Percentiles rank a stretch among this genome's conserved stretches.
Evolutionary conservation across 2,888 invertebrate genomes (phyloP).

Genomic region (Torymus aiolomorphi): DNA sequence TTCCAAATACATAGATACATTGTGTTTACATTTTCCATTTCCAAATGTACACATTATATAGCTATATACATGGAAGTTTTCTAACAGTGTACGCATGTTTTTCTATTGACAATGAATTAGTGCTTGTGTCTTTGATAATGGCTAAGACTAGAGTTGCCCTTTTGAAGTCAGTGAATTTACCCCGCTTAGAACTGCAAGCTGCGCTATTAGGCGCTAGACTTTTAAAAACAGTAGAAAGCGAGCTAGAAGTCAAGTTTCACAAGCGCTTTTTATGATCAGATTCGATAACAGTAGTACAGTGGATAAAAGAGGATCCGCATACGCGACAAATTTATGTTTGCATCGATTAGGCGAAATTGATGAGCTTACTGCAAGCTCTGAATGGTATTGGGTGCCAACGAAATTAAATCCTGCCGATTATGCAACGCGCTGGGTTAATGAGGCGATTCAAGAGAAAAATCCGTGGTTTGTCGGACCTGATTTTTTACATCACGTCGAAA

Average conservation of each 20-base stretch:
- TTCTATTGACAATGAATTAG: too few species aligned
- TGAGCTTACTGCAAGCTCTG: not conserved
- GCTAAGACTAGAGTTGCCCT: constrained; percentile 10
- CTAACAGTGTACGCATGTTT: too few species aligned
- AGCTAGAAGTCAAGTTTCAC: not conserved
- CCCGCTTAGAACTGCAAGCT: constrained; percentile 7
- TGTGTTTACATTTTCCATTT: not conserved
- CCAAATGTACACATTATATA: too few species aligned
- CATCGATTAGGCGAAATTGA: constrained; percentile 6
- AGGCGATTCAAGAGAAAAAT: not conserved
- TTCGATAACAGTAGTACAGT: not conserved
- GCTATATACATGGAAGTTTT: too few species aligned
- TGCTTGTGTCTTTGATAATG: constrained; percentile 4
- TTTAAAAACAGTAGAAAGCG: not conserved
- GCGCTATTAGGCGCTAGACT: too few species aligned
- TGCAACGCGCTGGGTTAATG: not conserved
- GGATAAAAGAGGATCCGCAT: not conserved
- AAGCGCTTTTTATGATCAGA: too few species aligned
- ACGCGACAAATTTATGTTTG: not conserved
- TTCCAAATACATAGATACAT: too few species aligned
- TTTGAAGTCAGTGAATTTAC: not conserved
- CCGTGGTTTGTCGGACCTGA: constrained; percentile 3
- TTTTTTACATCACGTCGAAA: not conserved
- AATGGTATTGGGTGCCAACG: constrained; percentile 2
- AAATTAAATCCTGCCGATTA: not conserved